Evolutionary conservation across 2,888 invertebrate genomes (phyloP).

Genomic region (Arge pagana): DNA sequence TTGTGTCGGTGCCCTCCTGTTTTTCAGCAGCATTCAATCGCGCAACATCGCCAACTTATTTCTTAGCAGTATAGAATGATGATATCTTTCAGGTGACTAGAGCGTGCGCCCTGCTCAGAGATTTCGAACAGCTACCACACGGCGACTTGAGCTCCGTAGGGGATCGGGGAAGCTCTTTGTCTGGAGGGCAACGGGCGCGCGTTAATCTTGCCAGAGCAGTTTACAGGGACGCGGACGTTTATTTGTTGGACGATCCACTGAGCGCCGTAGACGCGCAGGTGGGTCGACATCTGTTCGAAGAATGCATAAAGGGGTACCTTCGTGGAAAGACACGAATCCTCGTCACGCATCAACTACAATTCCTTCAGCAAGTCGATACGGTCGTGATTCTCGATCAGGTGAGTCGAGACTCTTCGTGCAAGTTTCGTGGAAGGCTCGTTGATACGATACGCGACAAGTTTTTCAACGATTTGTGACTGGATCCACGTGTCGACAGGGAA

Average conservation of each 20-base stretch:
- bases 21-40: no score
- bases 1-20: no score
- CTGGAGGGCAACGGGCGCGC: conserved; percentile 73
- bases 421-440: no score
- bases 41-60: no score
- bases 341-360: conserved; percentile 72
- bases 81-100: conserved; percentile 61
- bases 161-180: conserved; percentile 70
- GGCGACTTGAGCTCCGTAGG: conserved; percentile 73
- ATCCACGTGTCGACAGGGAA: no score
- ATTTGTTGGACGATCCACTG: conserved; percentile 67
- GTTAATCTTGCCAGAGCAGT: conserved; percentile 63
- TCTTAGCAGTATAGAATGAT: no score
- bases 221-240: conserved; percentile 67
- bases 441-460: no score
- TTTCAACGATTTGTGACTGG: no score
- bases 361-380: conserved; percentile 60
- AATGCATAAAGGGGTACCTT: conserved; percentile 64
- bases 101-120: conserved; percentile 65
- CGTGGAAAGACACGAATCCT: conserved; percentile 63
- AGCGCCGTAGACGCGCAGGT: conserved; percentile 70
- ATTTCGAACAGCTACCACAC: conserved; percentile 67
- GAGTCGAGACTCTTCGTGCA: background rate
- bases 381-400: conserved; percentile 61
- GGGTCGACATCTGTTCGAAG: conserved; percentile 66